Base-by-base conservation (phyloP, 92 coral and sea anemone species). In the Zoanthus sansibaricus region DNA sequence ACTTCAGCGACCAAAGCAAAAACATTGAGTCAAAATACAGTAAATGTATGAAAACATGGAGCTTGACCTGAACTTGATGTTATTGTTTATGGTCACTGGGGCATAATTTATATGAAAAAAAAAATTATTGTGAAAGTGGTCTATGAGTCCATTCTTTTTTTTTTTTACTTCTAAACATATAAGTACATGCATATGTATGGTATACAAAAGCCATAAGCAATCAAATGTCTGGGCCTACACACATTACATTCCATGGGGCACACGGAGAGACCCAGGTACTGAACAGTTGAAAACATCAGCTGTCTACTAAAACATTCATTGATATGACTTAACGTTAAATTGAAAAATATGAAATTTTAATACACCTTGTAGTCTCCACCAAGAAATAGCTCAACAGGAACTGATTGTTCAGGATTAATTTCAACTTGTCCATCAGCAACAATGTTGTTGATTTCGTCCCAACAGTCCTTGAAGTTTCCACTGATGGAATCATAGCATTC, bases 381-480 rank as follows among this genome's bases (percentile, higher is more conserved):
- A 72, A 85, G 85, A 82, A 79, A 91, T 13, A 91, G 45, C 72
- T 91, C 90, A 37, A 91, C 88, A 15, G 91, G 94, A 45, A 88
- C 92, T 55, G 86, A 44, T 21, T 88, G 82, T 14, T 87, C 87
- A 47, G 88, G 82, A 17, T 62, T 88, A 64, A 88, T 91, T 83
- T 77, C 87, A 66, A 91, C 59, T 42, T 84, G 25, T 1, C 87
- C 94, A 88, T 91, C 94, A 88, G 84, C 76, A 69, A 88, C 86
- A 11, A 91, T 70, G 52, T 83, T 51, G 69, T 84, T 91, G 37
- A 91, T 77, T 68, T 91, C 92, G 32, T 79, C 80, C 92, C 92
- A 91, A 25, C 86, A 78, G 80, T 91, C 89, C 52, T 30, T 52
- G 49, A 91, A 70, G 82, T 74, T 88, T 14, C 17, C 68, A 30